Conservation (phyloP, 2,888 invertebrate species). For the Apodemia duryi region DNA sequence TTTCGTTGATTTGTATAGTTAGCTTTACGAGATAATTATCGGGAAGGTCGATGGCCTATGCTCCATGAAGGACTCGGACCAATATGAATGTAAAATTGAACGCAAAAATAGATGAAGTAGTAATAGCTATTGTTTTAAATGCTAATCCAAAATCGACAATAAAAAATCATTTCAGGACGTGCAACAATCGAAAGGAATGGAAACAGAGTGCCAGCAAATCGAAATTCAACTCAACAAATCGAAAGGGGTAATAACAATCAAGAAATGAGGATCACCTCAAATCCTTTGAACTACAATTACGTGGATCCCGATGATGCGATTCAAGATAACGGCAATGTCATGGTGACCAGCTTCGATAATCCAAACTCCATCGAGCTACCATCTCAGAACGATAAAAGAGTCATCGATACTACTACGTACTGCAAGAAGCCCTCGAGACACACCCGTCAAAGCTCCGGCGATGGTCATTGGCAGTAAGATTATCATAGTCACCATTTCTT, state of each 20-base stretch:
- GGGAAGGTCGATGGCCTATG: no score
- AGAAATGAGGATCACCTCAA: constrained; percentile 87
- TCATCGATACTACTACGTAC: constrained; percentile 84
- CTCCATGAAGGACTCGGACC: no score
- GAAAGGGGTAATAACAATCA: constrained; percentile 58
- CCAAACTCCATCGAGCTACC: constrained; percentile 86
- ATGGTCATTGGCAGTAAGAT: constrained; percentile 75
- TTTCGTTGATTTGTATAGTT: no score
- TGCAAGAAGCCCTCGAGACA: constrained; percentile 80
- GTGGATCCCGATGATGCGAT: constrained; percentile 83
- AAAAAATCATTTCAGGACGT: constrained; percentile 56
- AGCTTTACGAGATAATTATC: no score
- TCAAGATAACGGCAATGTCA: constrained; percentile 66
- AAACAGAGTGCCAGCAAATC: constrained; percentile 63
- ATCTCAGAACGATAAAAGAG: constrained; percentile 61
- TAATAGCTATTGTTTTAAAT: no score
- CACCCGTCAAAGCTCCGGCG: constrained; percentile 58
- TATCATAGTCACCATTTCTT: constrained; percentile 40
- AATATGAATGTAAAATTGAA: no score
- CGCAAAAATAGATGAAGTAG: no score
- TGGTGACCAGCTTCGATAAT: constrained; percentile 86
- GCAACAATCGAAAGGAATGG: constrained; percentile 81
- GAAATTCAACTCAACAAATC: constrained; percentile 53
- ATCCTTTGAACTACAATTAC: constrained; percentile 86
- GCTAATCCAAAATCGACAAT: background rate